Percentiles rank a stretch among this genome's conserved stretches.
Conservation (phyloP, 2,888 invertebrate species). For the Beris chalybata region DNA sequence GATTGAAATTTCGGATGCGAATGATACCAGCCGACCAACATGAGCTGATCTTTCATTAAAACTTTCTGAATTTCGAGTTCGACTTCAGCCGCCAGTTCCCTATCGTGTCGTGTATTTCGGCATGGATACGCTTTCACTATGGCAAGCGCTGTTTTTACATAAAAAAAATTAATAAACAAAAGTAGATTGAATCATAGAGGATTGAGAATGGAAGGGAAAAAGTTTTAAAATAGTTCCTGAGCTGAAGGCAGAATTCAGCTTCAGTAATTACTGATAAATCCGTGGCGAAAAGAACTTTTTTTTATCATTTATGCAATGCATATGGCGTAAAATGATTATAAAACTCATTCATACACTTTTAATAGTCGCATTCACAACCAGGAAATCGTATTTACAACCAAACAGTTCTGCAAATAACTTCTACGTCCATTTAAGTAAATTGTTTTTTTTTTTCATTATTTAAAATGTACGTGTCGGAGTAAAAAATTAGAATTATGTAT, state of each 20-base stretch:
- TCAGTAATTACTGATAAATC: neutral
- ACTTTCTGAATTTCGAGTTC: conserved; percentile 81
- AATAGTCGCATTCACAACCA: too few species aligned
- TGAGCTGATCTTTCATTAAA: conserved; percentile 79
- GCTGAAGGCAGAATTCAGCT: neutral
- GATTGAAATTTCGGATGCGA: conserved; percentile 88
- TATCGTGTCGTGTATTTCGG: conserved; percentile 77
- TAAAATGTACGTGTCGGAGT: too few species aligned
- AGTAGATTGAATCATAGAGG: conserved; percentile 44
- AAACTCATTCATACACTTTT: too few species aligned
- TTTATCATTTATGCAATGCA: too few species aligned
- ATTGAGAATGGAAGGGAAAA: neutral
- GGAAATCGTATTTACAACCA: too few species aligned
- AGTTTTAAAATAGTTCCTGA: neutral
- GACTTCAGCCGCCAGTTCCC: conserved; percentile 72
- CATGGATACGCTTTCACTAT: conserved; percentile 90
- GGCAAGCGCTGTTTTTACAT: conserved; percentile 67
- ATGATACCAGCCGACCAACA: conserved; percentile 93
- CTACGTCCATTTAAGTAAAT: too few species aligned
- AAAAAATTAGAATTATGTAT: too few species aligned
- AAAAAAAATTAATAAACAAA: too few species aligned
- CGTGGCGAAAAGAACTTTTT: too few species aligned
- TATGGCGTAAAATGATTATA: too few species aligned
- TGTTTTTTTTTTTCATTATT: too few species aligned
- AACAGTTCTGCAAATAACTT: too few species aligned